Base-by-base conservation (phyloP, 2,888 invertebrate genomes). In the Chrysolina americana region DNA sequence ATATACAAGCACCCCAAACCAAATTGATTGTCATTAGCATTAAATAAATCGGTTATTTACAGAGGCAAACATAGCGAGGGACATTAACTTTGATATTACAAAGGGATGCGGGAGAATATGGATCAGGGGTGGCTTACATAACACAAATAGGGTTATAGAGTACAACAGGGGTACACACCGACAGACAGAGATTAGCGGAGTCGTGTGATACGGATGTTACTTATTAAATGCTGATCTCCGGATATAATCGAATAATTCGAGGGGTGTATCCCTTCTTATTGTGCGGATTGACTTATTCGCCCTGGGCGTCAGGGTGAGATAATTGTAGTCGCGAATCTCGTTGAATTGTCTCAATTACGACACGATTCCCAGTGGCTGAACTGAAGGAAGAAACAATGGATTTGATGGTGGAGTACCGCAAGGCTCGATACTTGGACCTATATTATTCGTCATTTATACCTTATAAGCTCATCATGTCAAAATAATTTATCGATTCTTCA, bases 201-300 rank as follows among this genome's bases (percentile, higher is more conserved):
- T 85, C 85, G 85, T 83, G 85, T 86, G 85, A 86, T 86, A 85
- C 86, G 86, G 87, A 87, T 87, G 86, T 86, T 84, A 84, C 86
- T 87, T 88, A 87, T 88, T 88, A 87, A 87, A 87, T 84, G 86
- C 84, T 86, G 86, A 85, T 86, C 87, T 84, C 85, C 85, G 83
- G 80, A 82, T 81, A 87, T 87, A 87, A 87, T 87, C 87, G 86
- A 82, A 83, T 87, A 87, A 87, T 87, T 87, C 82, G 83, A 83
- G 84, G 87, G 87, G 87, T 83, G 86, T 86, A 83, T 81, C 79
- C 73, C 78, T 76, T 78, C 81, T 78, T 76, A 79, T 77, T 71
- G 78, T 76, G 70, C 56, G 72, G 76, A 78, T 78, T 68, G 76
- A 73, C 76, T 73, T 59, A 15, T 15, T 71, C 70, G 66, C 74